Percentiles rank a stretch among this genome's conserved stretches.
Evolutionary conservation across 2,888 invertebrate species (phyloP).

Genomic region (Megalurothrips usitatus): DNA sequence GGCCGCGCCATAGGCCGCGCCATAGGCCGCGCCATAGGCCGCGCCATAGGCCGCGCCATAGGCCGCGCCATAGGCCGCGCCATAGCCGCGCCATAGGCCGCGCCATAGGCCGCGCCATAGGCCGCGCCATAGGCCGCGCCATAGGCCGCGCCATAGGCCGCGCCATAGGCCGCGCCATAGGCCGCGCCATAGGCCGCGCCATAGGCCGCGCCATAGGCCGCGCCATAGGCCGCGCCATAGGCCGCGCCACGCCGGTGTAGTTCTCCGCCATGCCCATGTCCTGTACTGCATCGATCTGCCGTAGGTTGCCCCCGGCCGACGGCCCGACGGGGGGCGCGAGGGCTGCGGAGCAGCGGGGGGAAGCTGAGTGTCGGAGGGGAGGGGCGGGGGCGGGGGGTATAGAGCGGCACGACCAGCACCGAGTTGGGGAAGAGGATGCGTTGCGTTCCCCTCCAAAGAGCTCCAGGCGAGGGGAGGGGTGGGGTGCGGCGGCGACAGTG

Average conservation of each 20-base stretch:
- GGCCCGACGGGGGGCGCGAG: not conserved
- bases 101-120: too few relatives aligned
- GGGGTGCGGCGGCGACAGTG: too few relatives aligned
- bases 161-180: not conserved
- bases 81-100: too few relatives aligned
- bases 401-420: too few relatives aligned
- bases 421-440: too few relatives aligned
- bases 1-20: too few relatives aligned
- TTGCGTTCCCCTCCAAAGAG: too few relatives aligned
- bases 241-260: not conserved
- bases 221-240: not conserved
- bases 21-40: too few relatives aligned
- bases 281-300: constrained; percentile 16
- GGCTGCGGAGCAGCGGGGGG: not conserved
- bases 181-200: not conserved
- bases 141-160: not conserved
- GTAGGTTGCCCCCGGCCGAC: not conserved
- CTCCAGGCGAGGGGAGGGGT: too few relatives aligned
- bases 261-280: not conserved
- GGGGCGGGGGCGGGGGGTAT: not conserved
- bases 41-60: too few relatives aligned
- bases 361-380: not conserved
- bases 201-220: not conserved
- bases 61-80: too few relatives aligned
- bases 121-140: too few relatives aligned